Evolutionary conservation across 2,888 invertebrate genomes (phyloP).

Genomic region (Poecilobothrus nobilitatus): DNA sequence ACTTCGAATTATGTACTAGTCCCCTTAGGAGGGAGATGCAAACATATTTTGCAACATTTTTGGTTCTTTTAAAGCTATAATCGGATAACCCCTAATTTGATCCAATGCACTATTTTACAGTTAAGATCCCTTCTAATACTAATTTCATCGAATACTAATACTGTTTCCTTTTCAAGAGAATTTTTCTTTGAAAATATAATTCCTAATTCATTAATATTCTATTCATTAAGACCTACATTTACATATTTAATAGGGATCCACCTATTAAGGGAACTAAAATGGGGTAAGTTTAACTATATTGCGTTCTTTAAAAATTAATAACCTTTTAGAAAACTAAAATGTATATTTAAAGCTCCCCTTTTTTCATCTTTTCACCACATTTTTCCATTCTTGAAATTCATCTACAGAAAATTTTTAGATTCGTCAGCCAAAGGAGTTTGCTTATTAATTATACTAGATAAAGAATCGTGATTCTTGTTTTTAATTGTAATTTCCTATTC

Average conservation of each 20-base stretch:
- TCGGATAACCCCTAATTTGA: background rate
- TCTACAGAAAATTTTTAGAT: background rate
- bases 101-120: conserved; percentile 4
- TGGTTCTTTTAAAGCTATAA: conserved; percentile 5
- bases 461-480: no score
- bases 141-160: conserved; percentile 9
- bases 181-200: no score
- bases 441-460: no score
- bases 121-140: background rate
- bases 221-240: no score
- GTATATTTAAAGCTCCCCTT: background rate
- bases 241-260: no score
- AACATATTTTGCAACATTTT: background rate
- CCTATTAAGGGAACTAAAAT: no score
- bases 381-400: background rate
- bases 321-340: background rate
- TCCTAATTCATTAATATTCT: no score
- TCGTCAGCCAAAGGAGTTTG: no score
- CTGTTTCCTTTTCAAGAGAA: no score
- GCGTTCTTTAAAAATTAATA: background rate
- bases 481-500: no score
- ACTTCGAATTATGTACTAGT: conserved; percentile 8
- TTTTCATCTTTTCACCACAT: conserved; percentile 2
- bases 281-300: background rate
- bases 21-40: conserved; percentile 6